These are phyloP conservation scores for Frankliniella fusca DNA, from an alignment of 2,888 invertebrate species.

Conservation along the genomic window DNA sequence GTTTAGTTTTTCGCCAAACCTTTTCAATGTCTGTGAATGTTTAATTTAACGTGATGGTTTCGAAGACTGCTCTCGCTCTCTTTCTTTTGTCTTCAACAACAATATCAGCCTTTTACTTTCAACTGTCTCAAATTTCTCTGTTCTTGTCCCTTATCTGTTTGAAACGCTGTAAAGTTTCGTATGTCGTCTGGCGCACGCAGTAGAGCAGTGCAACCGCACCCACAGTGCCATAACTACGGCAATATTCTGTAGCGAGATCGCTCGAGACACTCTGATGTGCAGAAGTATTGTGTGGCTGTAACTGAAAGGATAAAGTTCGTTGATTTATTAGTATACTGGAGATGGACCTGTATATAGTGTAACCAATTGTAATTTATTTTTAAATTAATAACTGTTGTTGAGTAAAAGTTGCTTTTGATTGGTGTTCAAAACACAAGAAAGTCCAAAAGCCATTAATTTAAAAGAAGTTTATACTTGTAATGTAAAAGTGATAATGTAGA, in stretches of 20 bases:
- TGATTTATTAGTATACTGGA: conserved; percentile 4
- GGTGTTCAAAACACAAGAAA: conserved; percentile 17
- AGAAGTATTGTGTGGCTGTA: conserved; percentile 1
- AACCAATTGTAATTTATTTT: conserved; percentile 27
- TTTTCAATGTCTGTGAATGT: conserved; percentile 11
- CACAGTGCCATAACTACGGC: no score
- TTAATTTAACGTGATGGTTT: conserved; percentile 20
- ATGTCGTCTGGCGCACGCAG: no score
- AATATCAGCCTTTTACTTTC: background rate
- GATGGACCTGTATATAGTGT: conserved; percentile 11
- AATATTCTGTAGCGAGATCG: background rate
- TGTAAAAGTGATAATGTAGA: conserved; percentile 21
- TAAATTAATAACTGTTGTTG: conserved; percentile 23
- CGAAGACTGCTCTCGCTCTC: background rate
- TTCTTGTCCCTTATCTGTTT: background rate
- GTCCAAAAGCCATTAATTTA: conserved; percentile 15
- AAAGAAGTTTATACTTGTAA: conserved; percentile 21
- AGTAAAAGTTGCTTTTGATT: conserved; percentile 23
- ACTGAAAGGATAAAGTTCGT: background rate
- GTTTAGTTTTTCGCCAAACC: conserved; percentile 6
- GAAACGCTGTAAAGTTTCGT: no score
- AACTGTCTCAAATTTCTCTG: background rate
- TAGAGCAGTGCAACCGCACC: no score
- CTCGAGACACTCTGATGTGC: background rate
- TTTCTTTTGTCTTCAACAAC: background rate